Base-by-base conservation (phyloP, 53 echinoderm and acorn worm genomes). In the Astropecten irregularis region DNA sequence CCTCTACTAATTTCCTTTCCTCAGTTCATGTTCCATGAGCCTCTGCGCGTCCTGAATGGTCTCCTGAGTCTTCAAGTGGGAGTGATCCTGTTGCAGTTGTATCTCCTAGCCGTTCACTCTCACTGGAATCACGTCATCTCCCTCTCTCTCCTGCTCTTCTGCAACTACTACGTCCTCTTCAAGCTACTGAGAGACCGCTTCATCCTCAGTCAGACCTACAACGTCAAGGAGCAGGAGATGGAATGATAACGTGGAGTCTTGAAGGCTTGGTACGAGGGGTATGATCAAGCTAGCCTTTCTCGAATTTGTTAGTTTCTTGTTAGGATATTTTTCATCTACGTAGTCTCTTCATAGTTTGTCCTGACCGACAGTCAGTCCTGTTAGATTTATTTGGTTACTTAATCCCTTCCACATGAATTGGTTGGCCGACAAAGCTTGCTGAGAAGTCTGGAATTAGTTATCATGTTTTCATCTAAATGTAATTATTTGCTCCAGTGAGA, bases 111-210 rank as follows among this genome's bases (percentile, higher is more conserved):
- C 61, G 88, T 90, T 26, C 90, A 94, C 83, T 89, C 99, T 3
- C 92, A 94, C 88, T 99, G 99, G 99, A 95, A 99, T 48, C 92
- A 99, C 58, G 93, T 99, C 58, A 92, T 99, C 85, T 94, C 99
- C 25, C 85, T 99, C 27, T 95, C 94, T 30, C 82, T 99, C 2
- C 83, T 99, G 35, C 94, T 99, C 49, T 99, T 99, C 94, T 99
- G 95, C 53, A 99, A 99, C 82, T 99, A 99, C 85, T 99, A 99
- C 73, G 88, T 92, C 44, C 88, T 99, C 54, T 99, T 99, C 73
- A 99, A 94, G 89, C 86, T 99, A 20, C 84, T 99, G 19, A 82
- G 99, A 40, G 95, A 90, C 59, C 88, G 99, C 21, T 94, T 95
- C 61, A 90, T 99, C 49, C 73, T 99, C 28, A 90, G 88, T 40